These are phyloP conservation scores for Oreochromis spilurus DNA, from an alignment of 2,113 vertebrate genomes.

Conservation along the genomic window DNA sequence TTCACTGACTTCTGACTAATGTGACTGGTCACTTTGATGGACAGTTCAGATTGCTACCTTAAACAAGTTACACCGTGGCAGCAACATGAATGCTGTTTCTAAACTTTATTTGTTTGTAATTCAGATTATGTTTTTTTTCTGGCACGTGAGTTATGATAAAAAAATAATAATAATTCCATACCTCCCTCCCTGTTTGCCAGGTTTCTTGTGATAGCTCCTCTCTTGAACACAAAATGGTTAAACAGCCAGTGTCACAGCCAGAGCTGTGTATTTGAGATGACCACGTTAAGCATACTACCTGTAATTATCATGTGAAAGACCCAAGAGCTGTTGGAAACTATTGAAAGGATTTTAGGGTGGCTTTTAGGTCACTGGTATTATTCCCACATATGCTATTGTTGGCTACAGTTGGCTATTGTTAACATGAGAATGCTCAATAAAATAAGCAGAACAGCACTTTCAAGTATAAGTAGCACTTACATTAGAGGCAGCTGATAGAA, in stretches of 20 bases:
- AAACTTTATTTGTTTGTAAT: accelerated
- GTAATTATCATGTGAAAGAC: not conserved
- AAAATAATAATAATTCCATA: not conserved
- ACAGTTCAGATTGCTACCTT: not conserved
- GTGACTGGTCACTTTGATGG: accelerated
- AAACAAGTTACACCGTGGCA: accelerated
- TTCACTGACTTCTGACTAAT: not conserved
- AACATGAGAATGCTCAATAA: not conserved
- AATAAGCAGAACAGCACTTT: not conserved
- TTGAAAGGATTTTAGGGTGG: not conserved
- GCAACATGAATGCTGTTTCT: not conserved
- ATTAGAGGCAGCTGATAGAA: not conserved
- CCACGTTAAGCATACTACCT: not conserved
- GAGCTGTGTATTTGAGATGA: not conserved
- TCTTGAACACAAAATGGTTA: not conserved
- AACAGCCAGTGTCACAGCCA: not conserved
- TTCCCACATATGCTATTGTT: not conserved
- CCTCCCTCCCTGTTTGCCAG: accelerated
- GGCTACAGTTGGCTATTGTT: not conserved
- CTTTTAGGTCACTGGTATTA: not conserved
- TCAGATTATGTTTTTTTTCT: not conserved
- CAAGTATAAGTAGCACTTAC: not conserved
- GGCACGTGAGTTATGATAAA: not conserved
- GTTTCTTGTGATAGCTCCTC: not conserved
- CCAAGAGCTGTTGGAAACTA: not conserved